Evolutionary conservation across 2,797 vertebrate genomes (phyloP), one percentile per base, ranked within the genome.

Genomic region (Peromyscus nudipes): DNA sequence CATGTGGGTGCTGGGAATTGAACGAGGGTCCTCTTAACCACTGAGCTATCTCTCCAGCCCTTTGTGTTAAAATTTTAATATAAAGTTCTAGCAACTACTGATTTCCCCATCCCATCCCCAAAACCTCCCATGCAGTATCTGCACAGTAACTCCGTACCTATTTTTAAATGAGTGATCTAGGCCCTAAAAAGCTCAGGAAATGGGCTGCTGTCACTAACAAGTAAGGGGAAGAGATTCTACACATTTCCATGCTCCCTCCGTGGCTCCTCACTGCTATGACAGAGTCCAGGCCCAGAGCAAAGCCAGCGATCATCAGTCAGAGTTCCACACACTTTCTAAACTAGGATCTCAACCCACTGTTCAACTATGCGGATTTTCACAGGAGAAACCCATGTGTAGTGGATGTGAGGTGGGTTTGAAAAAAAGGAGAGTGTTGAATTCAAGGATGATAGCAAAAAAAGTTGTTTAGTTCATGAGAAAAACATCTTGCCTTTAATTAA

Each of bases 161-260:
- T 79, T 89, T 62, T 65, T 77, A 69, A 94, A n/a, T 40, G 16
- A 94, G 60, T 79, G 92, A 89, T 5, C 40, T 77, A 25, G 23
- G 9, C 17, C 31, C 29, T 55, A 16, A 62, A 71, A 91, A 64
- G 83, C 69, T 75, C 31, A 89, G 77, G 81, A 62, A 43, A 84
- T 64, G 62, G 40, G 21, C n/a, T 31, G 1, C 27, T 31, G n/a
- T 46, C 64, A 34, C 31, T 85, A 69, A 83, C 34, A 60, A 75
- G 19, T 46, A 92, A 85, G 37, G 73, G 57, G 43, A 62, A 77
- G 67, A 91, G 62, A 93, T 77, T 91, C 43, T 12, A 55, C 6
- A 8, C 86, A 77, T 71, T 43, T 71, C 62, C 27, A 12, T 21
- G 46, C 12, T 40, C 27, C 21, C 49, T 93, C 52, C 34, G 6